These are phyloP conservation scores for Anastrepha obliqua DNA, from an alignment of 1,140 invertebrate genomes.

Conservation along the genomic window DNA sequence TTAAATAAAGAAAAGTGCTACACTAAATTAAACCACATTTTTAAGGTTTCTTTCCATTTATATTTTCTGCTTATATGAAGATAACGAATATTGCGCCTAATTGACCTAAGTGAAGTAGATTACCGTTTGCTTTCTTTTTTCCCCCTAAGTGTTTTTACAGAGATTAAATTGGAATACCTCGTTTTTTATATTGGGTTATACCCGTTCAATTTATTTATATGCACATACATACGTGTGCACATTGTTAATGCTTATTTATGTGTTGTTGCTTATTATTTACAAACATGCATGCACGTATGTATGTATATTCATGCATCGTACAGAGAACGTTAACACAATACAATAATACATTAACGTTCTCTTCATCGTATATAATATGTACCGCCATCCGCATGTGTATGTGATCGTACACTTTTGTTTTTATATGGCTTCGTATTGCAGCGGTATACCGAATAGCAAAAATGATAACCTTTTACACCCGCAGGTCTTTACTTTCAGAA, in stretches of 20 bases:
- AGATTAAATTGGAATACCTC: too few relatives aligned
- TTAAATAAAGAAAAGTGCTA: neutral
- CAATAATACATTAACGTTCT: too few relatives aligned
- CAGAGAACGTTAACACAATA: too few relatives aligned
- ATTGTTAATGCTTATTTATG: too few relatives aligned
- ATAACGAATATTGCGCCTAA: too few relatives aligned
- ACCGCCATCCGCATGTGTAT: neutral
- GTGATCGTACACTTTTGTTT: neutral
- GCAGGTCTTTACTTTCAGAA: too few relatives aligned
- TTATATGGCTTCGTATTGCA: neutral
- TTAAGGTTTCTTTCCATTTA: neutral
- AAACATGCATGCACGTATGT: neutral
- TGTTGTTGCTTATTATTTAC: neutral
- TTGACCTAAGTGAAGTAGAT: too few relatives aligned
- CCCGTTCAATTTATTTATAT: neutral
- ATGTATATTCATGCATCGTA: neutral
- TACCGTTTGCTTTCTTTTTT: too few relatives aligned
- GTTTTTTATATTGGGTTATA: too few relatives aligned
- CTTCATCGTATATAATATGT: neutral
- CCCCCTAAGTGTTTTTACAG: too few relatives aligned
- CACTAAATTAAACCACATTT: neutral
- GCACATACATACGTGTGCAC: neutral
- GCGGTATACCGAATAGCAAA: neutral
- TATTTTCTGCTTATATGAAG: neutral
- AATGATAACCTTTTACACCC: neutral